Evolutionary conservation across 2,888 invertebrate species (phyloP).

Genomic region (Scaptomyza cyrtandrae): DNA sequence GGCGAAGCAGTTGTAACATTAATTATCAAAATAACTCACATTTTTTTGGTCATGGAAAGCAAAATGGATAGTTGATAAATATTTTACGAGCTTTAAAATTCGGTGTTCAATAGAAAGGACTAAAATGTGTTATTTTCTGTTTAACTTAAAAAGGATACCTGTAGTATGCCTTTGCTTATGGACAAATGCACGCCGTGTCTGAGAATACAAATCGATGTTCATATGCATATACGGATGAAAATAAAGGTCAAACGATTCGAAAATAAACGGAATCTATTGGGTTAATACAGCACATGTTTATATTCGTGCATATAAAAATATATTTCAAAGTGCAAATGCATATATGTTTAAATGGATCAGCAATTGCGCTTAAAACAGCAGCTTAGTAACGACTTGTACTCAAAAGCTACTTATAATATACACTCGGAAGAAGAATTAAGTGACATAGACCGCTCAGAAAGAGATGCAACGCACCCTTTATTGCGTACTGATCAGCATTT

Average conservation of each 20-base stretch:
- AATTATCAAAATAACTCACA: background rate
- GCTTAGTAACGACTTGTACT: slow-evolving; percentile 1
- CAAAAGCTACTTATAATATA: slow-evolving; percentile 5
- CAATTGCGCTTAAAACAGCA: background rate
- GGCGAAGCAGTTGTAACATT: slow-evolving; percentile 1
- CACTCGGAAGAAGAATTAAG: background rate
- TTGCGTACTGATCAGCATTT: slow-evolving; percentile 71
- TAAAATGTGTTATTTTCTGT: background rate
- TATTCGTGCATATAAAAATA: background rate
- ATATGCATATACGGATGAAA: slow-evolving; percentile 2
- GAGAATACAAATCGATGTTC: slow-evolving; percentile 1
- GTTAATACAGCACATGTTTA: background rate
- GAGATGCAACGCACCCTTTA: slow-evolving; percentile 81
- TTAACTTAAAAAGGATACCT: background rate
- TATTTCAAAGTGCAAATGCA: background rate
- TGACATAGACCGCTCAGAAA: slow-evolving; percentile 69
- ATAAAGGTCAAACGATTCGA: background rate
- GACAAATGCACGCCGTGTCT: background rate
- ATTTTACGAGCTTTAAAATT: background rate
- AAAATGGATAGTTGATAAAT: background rate
- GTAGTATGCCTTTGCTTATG: background rate
- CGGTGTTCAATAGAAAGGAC: background rate
- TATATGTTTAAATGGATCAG: slow-evolving; percentile 30
- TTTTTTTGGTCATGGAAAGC: background rate
- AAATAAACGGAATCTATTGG: background rate